Percentiles rank a stretch among this genome's conserved stretches.
These are phyloP conservation scores for Sinhomidia bicolor DNA, from an alignment of 2,888 invertebrate genomes.

Conservation along the genomic window DNA sequence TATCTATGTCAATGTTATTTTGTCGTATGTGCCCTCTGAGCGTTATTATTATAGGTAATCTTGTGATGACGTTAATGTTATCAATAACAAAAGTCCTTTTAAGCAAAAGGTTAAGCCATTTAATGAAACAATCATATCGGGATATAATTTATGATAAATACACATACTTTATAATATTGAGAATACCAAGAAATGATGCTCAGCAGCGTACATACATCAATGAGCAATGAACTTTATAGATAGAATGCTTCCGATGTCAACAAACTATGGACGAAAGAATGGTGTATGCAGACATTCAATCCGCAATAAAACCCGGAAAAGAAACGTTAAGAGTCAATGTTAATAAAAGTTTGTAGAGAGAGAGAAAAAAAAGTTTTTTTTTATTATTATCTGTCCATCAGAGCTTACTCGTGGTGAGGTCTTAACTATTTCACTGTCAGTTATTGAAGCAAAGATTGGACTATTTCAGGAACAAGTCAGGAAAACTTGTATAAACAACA, in stretches of 20 bases:
- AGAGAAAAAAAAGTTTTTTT: not conserved
- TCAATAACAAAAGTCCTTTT: no score
- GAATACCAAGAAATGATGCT: no score
- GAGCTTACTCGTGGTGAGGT: not conserved
- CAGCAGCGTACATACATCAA: not conserved
- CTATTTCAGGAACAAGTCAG: constrained; percentile 1
- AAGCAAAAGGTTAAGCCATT: no score
- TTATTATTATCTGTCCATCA: constrained; percentile 11
- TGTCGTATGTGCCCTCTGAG: no score
- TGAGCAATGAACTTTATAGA: not conserved
- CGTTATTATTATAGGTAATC: no score
- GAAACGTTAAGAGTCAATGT: constrained; percentile 6
- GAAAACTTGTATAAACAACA: not conserved
- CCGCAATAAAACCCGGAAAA: constrained; percentile 27
- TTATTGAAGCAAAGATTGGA: not conserved
- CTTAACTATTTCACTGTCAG: constrained; percentile 31
- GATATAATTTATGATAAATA: no score
- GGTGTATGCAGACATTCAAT: not conserved
- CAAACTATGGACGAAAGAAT: not conserved
- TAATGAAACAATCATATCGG: no score
- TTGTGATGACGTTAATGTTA: no score
- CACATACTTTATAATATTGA: no score
- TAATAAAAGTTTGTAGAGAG: not conserved
- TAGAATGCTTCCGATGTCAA: not conserved
- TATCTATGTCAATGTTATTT: no score